Conservation (phyloP, 2,113 vertebrate species). For the Notechis scutatus region DNA sequence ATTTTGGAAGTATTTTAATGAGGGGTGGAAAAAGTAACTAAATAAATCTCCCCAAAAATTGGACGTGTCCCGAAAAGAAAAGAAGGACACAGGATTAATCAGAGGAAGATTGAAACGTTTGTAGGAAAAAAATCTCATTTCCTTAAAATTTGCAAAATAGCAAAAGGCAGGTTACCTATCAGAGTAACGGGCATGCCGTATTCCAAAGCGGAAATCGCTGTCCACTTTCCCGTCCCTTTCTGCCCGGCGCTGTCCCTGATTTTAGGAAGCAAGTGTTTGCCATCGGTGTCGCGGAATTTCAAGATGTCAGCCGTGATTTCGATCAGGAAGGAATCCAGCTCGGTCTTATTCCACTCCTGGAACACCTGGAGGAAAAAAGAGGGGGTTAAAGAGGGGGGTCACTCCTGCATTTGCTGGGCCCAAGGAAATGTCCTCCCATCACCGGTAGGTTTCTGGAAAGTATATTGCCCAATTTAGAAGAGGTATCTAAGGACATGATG, state of each 20-base stretch:
- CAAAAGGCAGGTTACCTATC: slow-evolving; percentile 78
- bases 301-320: slow-evolving; percentile 96
- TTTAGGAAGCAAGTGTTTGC: slow-evolving; percentile 86
- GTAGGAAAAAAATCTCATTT: not conserved
- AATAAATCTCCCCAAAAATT: not conserved
- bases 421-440: not conserved
- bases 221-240: slow-evolving; percentile 98
- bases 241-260: slow-evolving; percentile 94
- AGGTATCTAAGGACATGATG: not conserved
- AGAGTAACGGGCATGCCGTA: slow-evolving; percentile 92
- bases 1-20: not conserved
- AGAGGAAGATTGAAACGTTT: not conserved
- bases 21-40: not conserved
- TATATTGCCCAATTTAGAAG: not conserved
- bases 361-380: slow-evolving; percentile 73
- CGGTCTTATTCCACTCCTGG: slow-evolving; percentile 91
- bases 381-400: not conserved
- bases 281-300: slow-evolving; percentile 81
- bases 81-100: not conserved
- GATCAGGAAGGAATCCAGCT: slow-evolving; percentile 95
- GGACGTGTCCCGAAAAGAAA: not conserved
- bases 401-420: no score
- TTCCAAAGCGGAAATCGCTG: slow-evolving; percentile 90
- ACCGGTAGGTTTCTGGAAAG: not conserved
- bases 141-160: not conserved